phyloP scores from a whole-genome alignment of 2,888 invertebrate species.

The Eledona agricola region DNA sequence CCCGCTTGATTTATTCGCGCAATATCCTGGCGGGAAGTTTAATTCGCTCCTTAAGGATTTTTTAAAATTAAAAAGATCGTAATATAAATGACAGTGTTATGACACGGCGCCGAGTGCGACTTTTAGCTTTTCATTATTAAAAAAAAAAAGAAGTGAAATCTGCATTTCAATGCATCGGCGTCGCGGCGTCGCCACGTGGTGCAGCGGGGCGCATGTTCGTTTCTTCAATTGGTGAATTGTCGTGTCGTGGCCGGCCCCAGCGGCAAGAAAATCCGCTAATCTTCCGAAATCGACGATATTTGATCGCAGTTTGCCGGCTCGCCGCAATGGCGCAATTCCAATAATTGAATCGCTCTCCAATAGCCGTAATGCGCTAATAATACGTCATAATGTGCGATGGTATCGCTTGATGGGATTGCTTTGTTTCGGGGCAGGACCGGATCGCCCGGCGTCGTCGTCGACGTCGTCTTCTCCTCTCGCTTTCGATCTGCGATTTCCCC shows the following conservation, averaged over 20 bases:
- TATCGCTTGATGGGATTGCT: constrained; percentile 64
- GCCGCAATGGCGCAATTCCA: constrained; percentile 63
- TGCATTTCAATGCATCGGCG: constrained; percentile 53
- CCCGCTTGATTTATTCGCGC: constrained; percentile 57
- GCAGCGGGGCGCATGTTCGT: too few species aligned
- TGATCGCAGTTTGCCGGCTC: constrained; percentile 59
- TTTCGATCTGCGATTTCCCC: constrained; percentile 47
- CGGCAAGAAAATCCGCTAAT: constrained; percentile 49
- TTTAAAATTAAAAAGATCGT: constrained; percentile 60
- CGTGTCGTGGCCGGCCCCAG: too few species aligned
- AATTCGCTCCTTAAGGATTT: constrained; percentile 58
- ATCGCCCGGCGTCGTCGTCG: constrained; percentile 3
- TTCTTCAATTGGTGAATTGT: too few species aligned
- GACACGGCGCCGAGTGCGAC: constrained; percentile 53
- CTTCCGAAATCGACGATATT: constrained; percentile 54
- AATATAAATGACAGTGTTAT: constrained; percentile 61
- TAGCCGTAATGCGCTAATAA: constrained; percentile 65
- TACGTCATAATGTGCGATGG: constrained; percentile 64
- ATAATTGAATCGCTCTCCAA: constrained; percentile 65
- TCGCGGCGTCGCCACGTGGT: constrained; percentile 17
- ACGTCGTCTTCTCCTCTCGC: too few species aligned
- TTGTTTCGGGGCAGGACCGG: constrained; percentile 57
- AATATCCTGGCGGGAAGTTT: constrained; percentile 59
- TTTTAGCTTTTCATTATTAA: constrained; percentile 59
- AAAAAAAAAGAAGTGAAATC: constrained; percentile 56